These are phyloP conservation scores for Acholoe squamosa DNA, from an alignment of 2,888 invertebrate genomes.

Conservation along the genomic window DNA sequence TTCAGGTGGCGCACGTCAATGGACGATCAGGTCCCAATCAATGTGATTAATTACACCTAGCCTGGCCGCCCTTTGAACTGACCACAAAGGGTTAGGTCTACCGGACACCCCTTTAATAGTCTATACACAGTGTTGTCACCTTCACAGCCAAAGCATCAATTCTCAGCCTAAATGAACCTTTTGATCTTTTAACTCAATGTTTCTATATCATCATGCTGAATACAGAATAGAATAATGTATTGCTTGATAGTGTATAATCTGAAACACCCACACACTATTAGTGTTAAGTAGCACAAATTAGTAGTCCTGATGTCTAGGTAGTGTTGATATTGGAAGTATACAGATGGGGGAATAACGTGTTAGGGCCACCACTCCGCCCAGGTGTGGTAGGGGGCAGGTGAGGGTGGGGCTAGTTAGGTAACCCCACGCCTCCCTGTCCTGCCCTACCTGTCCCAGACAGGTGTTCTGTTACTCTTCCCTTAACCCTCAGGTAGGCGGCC, in stretches of 20 bases:
- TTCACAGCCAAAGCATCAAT: not conserved
- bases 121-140: not conserved
- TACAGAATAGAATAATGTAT: no score
- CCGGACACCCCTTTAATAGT: not conserved
- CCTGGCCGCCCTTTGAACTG: conserved; percentile 29
- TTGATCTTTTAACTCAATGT: no score
- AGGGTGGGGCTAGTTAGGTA: not conserved
- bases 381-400: not conserved
- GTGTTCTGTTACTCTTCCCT: not conserved
- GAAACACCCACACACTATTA: no score
- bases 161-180: not conserved
- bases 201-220: no score
- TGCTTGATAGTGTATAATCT: no score
- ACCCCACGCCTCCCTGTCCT: conserved; percentile 1
- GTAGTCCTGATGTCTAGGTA: no score
- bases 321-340: no score
- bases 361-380: not conserved
- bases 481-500: not conserved
- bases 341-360: not conserved
- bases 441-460: not conserved
- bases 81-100: conserved; percentile 35
- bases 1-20: not conserved
- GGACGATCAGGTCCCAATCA: conserved; percentile 29
- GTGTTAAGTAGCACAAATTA: no score
- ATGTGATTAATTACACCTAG: conserved; percentile 34